phyloP scores from a whole-genome alignment of 2,113 vertebrate species.

The Trachemys scripta region DNA sequence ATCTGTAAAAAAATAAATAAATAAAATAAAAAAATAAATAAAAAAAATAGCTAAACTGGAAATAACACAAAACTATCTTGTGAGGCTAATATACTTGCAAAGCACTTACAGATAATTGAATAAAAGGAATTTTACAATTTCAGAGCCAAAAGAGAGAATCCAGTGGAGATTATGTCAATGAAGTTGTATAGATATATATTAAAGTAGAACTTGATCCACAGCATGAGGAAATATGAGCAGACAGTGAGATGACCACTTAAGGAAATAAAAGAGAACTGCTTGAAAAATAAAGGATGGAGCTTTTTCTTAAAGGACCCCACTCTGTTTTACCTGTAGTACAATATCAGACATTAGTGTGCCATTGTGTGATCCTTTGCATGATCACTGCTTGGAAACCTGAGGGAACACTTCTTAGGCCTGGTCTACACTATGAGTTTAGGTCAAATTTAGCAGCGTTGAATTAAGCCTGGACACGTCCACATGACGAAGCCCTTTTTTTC shows the following conservation, averaged over 20 bases:
- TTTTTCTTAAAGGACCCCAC: rapidly evolving
- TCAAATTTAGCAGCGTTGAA: too few relatives aligned
- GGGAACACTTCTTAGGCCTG: neutral
- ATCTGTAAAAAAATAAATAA: neutral
- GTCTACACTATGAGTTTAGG: too few relatives aligned
- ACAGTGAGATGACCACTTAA: neutral
- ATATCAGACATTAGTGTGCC: neutral
- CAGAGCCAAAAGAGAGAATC: neutral
- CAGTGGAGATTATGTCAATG: neutral
- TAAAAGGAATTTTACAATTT: neutral
- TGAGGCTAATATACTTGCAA: neutral
- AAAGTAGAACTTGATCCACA: neutral
- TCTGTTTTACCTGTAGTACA: neutral
- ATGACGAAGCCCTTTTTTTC: too few relatives aligned
- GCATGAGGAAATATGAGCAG: neutral
- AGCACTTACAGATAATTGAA: neutral
- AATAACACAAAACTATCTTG: neutral
- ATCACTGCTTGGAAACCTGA: neutral
- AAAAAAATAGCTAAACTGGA: neutral
- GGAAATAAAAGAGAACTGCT: neutral
- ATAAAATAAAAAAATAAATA: too few relatives aligned
- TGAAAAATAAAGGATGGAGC: neutral
- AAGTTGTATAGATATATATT: neutral
- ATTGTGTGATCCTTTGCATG: rapidly evolving
- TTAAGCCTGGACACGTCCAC: too few relatives aligned